Evolutionary conservation across 2,113 vertebrate species (phyloP), one percentile per base, ranked within the genome.

Genomic region (Nerophis ophidion): DNA sequence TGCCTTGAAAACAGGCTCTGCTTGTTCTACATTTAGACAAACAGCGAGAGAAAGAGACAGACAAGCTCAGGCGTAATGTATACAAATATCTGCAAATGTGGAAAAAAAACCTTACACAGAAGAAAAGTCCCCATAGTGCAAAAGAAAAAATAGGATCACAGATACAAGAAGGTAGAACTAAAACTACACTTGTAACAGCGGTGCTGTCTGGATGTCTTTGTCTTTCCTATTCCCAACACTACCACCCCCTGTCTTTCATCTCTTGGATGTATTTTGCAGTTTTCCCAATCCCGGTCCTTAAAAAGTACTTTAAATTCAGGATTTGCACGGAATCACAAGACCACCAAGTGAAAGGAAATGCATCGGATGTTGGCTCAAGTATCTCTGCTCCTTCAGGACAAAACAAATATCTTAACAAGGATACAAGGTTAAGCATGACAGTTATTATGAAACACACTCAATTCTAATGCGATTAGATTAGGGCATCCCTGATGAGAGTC

Each of bases 1-100:
- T 93, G 92, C 72, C 89, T 93, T 6, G 91, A 91, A 66, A 91
- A 56, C 48, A 91, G 58, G 16, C 57, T 91, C 81, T 92, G 90
- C 76, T 91, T 90, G 67, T 88, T 71, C 95, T 89, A 14, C 48
- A 74, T 67, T 16, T 14, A 16, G 10, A 40, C 26, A 36, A 13
- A 60, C 46, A 60, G 12, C 12, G 7, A 66, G 57, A 13, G 15
- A 26, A 16, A 59, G 8, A 61, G 19, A 12, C 1, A 60, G 7
- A 1, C 6, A 15, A 58, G 55, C 65, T 57, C 53, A 54, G 15
- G 49, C 44, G 55, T 49, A 62, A 10, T 16, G 35, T 17, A 52
- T 11, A 56, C 14, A 61, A 7, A 55, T 34, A 60, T 54, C 33
- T 44, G 5, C 6, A 57, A 9, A 26, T 34, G 45, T 34, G 12